These are phyloP conservation scores for Rhingia rostrata DNA, from an alignment of 2,888 invertebrate genomes.

Conservation along the genomic window DNA sequence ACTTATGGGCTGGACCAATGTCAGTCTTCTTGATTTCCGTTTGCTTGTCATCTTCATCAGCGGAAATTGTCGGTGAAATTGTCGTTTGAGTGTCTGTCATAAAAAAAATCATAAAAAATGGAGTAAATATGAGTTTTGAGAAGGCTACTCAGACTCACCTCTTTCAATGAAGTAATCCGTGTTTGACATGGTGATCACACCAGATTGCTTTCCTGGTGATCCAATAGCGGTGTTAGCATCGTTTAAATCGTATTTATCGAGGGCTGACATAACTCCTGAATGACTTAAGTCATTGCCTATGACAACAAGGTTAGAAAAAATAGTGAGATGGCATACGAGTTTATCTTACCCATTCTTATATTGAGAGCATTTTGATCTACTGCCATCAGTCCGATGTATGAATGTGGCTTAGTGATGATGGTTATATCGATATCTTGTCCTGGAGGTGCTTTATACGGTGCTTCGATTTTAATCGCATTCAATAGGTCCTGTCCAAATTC, in stretches of 20 bases:
- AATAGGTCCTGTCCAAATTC: slow-evolving; percentile 90
- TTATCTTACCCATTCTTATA: slow-evolving; percentile 86
- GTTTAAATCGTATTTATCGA: slow-evolving; percentile 79
- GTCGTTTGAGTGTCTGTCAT: slow-evolving; percentile 77
- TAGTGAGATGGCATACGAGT: neutral
- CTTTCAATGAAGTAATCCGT: slow-evolving; percentile 80
- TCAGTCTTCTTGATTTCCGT: slow-evolving; percentile 82
- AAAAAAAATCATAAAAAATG: neutral
- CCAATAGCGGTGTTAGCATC: slow-evolving; percentile 78
- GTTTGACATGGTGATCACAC: slow-evolving; percentile 81
- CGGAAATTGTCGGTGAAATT: slow-evolving; percentile 49
- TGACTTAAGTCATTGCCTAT: slow-evolving; percentile 80
- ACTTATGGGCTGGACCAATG: slow-evolving; percentile 82
- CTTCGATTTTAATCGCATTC: slow-evolving; percentile 90
- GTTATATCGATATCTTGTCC: slow-evolving; percentile 91
- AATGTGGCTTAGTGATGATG: slow-evolving; percentile 92
- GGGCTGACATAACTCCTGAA: slow-evolving; percentile 79
- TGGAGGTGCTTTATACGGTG: slow-evolving; percentile 88
- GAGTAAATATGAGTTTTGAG: neutral
- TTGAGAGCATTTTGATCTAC: slow-evolving; percentile 92
- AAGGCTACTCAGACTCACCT: slow-evolving; percentile 67
- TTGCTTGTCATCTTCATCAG: slow-evolving; percentile 79
- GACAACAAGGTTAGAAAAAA: neutral
- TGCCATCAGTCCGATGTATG: slow-evolving; percentile 94
- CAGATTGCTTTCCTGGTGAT: slow-evolving; percentile 81